Evolutionary conservation across 2,113 vertebrate species (phyloP), one percentile per base, ranked within the genome.

Genomic region (Candoia aspera): DNA sequence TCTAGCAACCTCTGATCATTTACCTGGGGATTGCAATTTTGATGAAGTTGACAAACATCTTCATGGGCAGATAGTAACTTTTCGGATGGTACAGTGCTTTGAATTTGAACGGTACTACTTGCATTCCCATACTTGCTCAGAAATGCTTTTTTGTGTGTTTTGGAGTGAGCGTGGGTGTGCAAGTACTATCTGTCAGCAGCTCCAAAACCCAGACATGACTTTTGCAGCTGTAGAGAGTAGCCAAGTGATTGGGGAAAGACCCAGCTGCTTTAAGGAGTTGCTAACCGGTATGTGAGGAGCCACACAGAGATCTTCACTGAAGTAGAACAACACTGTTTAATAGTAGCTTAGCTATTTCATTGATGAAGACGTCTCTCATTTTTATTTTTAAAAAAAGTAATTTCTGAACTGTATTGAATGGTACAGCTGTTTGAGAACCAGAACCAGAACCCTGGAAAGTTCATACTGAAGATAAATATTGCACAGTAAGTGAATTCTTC

Each of bases 401-500:
- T 84, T 49, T 84, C 46, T 46, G 10, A 24, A 49, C 24, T 84
- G 0, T 2, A 0, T 54, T 54, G 42, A 86, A 49, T 86, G 84
- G 12, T 24, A 86, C 49, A 8, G 26, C 2, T 86, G 26, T 53
- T 55, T 53, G 26, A n/a, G 49, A 54, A 55, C 2, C 26, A 33
- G 53, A 54, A 53, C 49, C 26, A 54, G 26, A 86, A 86, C 10
- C 21, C 49, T 33, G 49, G 26, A 86, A 55, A 29, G 73, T 33
- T 84, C 2, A 86, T 73, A 59, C 92, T 93, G 46, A 73, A 60
- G 86, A 12, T 60, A 84, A 24, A 85, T 90, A 68, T 26, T 91
- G 68, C 24, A 89, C 84, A 92, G 42, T 88, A 49, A 24, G 13
- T 89, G 33, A 79, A 55, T 84, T 0, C 33, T 79, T 24, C 33